Conservation (phyloP, 2,797 vertebrate genomes). For the Perdix hodgsoniae region DNA sequence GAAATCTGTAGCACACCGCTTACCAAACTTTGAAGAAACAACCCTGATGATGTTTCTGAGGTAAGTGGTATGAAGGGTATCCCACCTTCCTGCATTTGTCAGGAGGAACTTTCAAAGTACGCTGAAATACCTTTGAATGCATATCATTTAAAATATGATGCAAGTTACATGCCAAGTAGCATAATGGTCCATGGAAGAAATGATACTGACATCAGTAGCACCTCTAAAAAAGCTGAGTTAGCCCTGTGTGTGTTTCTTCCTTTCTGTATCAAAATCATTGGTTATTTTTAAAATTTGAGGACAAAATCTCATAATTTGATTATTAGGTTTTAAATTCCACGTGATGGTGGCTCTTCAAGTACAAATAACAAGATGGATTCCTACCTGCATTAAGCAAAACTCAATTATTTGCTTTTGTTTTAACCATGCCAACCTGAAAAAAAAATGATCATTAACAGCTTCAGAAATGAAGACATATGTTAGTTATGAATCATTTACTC, state of each 20-base stretch:
- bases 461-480: not conserved
- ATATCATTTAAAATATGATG: conserved; percentile 61
- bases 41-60: not conserved
- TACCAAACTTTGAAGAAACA: conserved; percentile 51
- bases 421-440: not conserved
- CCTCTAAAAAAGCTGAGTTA: not conserved
- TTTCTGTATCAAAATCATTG: not conserved
- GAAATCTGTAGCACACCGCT: conserved; percentile 46
- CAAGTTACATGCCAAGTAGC: not conserved
- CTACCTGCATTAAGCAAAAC: not conserved
- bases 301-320: not conserved
- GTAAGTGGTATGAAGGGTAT: not conserved
- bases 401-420: not conserved
- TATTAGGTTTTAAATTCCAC: not conserved
- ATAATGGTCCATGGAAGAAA: not conserved
- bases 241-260: not conserved
- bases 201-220: not conserved
- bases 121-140: conserved; percentile 55
- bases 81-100: not conserved
- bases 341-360: not conserved
- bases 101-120: conserved; percentile 59
- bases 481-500: not conserved
- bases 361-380: not conserved
- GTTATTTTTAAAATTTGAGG: not conserved
- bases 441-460: not conserved